Conservation (phyloP, 2,888 invertebrate species). For the Camptogramma bilineatum region DNA sequence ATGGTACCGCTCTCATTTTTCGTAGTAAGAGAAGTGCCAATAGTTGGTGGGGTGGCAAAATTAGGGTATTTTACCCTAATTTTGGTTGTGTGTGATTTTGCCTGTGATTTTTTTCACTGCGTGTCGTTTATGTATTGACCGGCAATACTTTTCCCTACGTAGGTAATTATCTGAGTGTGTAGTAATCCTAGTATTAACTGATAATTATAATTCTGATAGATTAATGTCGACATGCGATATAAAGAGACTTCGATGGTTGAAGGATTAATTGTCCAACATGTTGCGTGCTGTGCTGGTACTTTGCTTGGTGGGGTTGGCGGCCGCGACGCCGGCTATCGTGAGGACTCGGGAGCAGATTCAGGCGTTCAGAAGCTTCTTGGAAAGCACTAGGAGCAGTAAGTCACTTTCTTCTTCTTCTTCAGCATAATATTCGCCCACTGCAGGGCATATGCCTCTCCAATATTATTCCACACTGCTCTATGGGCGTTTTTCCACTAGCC, state of each 20-base stretch:
- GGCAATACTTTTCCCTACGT: background rate
- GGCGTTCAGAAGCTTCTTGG: slow-evolving; percentile 67
- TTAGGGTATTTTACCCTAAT: too few relatives aligned
- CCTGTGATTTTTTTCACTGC: background rate
- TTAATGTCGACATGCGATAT: slow-evolving; percentile 42
- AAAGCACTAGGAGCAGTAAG: slow-evolving; percentile 66
- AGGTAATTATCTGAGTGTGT: background rate
- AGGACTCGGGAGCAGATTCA: slow-evolving; percentile 67
- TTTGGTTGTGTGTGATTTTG: too few relatives aligned
- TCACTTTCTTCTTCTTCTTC: too few relatives aligned
- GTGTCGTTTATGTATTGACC: background rate
- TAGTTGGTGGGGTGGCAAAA: too few relatives aligned
- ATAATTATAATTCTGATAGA: slow-evolving; percentile 45
- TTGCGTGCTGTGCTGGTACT: slow-evolving; percentile 54
- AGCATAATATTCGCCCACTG: too few relatives aligned
- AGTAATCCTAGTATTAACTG: slow-evolving; percentile 43
- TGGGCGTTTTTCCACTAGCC: too few relatives aligned
- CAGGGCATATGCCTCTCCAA: too few relatives aligned
- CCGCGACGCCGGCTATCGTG: slow-evolving; percentile 60
- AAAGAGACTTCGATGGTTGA: background rate
- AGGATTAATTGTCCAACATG: slow-evolving; percentile 49
- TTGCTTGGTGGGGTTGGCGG: slow-evolving; percentile 55
- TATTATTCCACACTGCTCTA: too few relatives aligned
- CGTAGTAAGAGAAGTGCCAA: too few relatives aligned
- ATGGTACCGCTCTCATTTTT: too few relatives aligned